Percentiles rank a stretch among this genome's conserved stretches.
These are phyloP conservation scores for Aspidiotus rigidus DNA, from an alignment of 2,888 invertebrate genomes.

Conservation along the genomic window DNA sequence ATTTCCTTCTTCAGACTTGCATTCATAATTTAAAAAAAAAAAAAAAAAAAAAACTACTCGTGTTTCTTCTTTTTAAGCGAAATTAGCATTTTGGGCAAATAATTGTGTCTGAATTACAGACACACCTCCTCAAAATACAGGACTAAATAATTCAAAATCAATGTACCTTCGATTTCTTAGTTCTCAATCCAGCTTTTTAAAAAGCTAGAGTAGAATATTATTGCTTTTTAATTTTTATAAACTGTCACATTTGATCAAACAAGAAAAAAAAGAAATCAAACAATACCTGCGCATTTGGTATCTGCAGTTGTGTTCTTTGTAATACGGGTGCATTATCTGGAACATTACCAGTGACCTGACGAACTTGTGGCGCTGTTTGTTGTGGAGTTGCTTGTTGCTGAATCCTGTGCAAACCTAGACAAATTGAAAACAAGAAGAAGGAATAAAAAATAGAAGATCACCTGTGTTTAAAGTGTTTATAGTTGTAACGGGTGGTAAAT, in stretches of 20 bases:
- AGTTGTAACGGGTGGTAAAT: background rate
- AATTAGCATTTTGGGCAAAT: too few relatives aligned
- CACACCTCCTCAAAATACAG: too few relatives aligned
- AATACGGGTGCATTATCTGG: conserved; percentile 6
- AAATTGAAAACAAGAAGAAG: background rate
- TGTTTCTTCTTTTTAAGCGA: too few relatives aligned
- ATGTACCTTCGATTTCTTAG: too few relatives aligned
- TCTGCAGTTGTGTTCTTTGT: conserved; percentile 32
- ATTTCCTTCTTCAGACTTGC: too few relatives aligned
- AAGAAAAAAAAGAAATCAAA: background rate
- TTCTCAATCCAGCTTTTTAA: background rate
- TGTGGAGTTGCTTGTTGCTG: conserved; percentile 9
- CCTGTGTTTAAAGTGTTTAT: background rate
- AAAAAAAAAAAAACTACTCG: too few relatives aligned
- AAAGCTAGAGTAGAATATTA: background rate
- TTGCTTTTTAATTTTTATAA: background rate
- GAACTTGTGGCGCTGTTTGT: background rate
- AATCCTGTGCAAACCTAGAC: conserved; percentile 18
- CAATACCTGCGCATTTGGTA: conserved; percentile 35
- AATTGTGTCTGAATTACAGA: too few relatives aligned
- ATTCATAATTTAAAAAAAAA: too few relatives aligned
- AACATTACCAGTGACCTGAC: conserved; percentile 5
- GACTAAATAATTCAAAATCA: too few relatives aligned
- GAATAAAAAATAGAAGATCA: background rate
- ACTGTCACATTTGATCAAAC: background rate